These are phyloP conservation scores for Sphaeridia pumilis DNA, from an alignment of 2,888 invertebrate species.

Conservation along the genomic window DNA sequence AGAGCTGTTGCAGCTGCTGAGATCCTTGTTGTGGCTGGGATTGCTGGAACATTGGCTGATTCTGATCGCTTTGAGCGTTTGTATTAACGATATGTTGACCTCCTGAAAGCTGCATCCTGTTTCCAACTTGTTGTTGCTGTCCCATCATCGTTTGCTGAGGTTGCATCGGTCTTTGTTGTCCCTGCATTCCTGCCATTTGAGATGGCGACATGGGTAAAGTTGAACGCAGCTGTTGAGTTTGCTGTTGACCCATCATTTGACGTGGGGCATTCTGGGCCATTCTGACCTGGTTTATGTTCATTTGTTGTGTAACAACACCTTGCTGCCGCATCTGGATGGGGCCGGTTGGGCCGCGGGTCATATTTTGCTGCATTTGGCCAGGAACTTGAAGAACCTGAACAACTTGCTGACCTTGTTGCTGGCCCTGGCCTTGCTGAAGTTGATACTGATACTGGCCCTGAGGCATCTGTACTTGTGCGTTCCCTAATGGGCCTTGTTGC, in stretches of 20 bases:
- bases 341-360: background rate
- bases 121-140: background rate
- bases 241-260: background rate
- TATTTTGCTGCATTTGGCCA: constrained; percentile 13
- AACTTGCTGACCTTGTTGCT: constrained; percentile 6
- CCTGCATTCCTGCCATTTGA: background rate
- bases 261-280: background rate
- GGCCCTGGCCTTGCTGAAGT: constrained; percentile 1
- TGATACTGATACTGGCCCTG: background rate
- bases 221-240: background rate
- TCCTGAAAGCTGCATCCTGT: background rate
- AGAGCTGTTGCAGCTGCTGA: constrained; percentile 6
- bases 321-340: background rate
- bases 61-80: background rate
- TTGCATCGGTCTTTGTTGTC: background rate
- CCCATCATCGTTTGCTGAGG: background rate
- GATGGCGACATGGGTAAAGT: background rate
- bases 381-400: constrained; percentile 8
- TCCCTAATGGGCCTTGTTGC: constrained; percentile 11
- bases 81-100: background rate
- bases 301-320: background rate
- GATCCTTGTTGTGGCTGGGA: background rate
- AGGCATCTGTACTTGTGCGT: constrained; percentile 13
- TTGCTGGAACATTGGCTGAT: background rate
- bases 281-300: background rate